phyloP scores from a whole-genome alignment of 30 jellyfish, hydroid and myxozoan species.

The Pelagia noctiluca region DNA sequence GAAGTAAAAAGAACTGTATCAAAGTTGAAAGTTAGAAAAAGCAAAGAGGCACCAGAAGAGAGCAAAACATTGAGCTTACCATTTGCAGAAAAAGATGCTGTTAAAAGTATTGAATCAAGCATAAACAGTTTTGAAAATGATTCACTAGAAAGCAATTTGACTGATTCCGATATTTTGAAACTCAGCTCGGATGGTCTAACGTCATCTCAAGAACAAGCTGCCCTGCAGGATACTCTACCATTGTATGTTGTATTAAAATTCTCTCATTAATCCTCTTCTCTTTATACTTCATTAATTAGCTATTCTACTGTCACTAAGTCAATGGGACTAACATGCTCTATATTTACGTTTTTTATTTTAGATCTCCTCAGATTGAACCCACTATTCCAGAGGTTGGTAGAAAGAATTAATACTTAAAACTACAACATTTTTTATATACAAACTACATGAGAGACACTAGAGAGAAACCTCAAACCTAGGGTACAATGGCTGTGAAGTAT shows the following conservation, averaged over 20 bases:
- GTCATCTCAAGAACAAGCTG: conserved; percentile 48
- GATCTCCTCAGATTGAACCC: background rate
- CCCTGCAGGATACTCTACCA: conserved; percentile 2
- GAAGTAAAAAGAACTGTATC: background rate
- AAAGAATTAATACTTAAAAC: background rate
- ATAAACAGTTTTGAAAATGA: conserved; percentile 48
- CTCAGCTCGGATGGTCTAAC: conserved; percentile 43
- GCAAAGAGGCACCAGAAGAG: background rate
- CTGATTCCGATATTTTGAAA: conserved; percentile 57
- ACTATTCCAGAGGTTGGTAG: background rate
- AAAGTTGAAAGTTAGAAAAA: background rate
- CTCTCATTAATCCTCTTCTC: background rate
- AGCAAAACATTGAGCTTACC: conserved; percentile 16
- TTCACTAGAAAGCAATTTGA: conserved; percentile 43
- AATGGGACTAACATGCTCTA: background rate
- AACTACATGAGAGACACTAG: no score
- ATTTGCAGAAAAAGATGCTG: conserved; percentile 23
- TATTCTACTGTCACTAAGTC: background rate
- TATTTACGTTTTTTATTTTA: background rate
- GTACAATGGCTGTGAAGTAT: no score
- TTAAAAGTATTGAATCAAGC: conserved; percentile 13
- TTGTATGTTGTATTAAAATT: background rate
- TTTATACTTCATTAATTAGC: background rate
- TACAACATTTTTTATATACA: background rate
- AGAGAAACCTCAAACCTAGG: no score